Conservation (phyloP, 2,797 vertebrate genomes). For the Syncerus caffer region DNA sequence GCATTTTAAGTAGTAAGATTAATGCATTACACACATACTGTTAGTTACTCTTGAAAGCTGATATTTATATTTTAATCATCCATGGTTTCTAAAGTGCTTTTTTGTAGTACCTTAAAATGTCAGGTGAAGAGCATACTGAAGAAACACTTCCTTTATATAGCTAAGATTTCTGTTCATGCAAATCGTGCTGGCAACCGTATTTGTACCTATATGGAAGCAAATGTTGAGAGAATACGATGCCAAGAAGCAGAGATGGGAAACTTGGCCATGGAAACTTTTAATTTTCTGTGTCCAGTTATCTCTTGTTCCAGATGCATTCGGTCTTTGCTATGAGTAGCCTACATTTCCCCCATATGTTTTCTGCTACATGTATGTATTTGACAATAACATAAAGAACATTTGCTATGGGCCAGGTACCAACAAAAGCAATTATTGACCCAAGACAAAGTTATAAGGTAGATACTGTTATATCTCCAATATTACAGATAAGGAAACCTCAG, state of each 20-base stretch:
- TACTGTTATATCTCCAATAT: background rate
- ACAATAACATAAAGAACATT: background rate
- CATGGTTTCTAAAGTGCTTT: background rate
- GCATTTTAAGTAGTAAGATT: background rate
- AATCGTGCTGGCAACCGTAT: background rate
- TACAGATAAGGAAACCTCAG: background rate
- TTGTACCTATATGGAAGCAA: background rate
- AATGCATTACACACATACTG: background rate
- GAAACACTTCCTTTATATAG: background rate
- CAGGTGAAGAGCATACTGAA: background rate
- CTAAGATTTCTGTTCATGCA: background rate
- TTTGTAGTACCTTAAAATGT: background rate
- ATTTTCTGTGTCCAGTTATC: background rate
- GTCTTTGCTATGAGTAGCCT: background rate
- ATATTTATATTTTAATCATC: conserved; percentile 1
- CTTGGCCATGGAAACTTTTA: background rate
- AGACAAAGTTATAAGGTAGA: background rate
- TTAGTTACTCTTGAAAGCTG: background rate
- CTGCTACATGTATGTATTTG: background rate
- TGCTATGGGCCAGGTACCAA: background rate
- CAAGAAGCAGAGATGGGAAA: background rate
- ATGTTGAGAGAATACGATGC: background rate
- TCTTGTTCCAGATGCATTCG: background rate
- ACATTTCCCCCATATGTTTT: background rate
- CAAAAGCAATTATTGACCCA: background rate